These are phyloP conservation scores for Melanerpes aurifrons DNA, from an alignment of 2,113 vertebrate genomes.

Conservation along the genomic window DNA sequence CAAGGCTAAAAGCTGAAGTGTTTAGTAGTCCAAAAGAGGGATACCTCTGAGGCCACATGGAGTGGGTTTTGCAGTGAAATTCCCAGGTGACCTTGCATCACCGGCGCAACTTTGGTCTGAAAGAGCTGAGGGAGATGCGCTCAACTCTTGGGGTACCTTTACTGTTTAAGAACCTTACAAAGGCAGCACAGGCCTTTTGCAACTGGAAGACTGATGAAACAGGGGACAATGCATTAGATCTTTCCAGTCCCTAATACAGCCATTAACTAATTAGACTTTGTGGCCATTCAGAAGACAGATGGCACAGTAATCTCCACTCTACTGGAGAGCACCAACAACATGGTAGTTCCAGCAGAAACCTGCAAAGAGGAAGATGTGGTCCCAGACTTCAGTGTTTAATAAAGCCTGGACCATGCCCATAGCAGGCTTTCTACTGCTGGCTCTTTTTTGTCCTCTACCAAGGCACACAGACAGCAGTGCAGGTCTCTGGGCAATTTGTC, in stretches of 20 bases:
- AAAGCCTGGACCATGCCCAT: background rate
- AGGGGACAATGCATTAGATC: background rate
- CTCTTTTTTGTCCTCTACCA: background rate
- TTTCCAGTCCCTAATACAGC: background rate
- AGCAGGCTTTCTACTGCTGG: background rate
- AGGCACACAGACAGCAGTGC: background rate
- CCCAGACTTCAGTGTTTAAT: background rate
- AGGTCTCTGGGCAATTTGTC: background rate
- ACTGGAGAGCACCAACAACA: background rate
- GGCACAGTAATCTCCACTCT: background rate
- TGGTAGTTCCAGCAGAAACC: background rate
- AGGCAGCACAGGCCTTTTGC: background rate
- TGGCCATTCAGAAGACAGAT: background rate
- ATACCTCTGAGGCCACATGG: background rate
- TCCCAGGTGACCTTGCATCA: background rate
- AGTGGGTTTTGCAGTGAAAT: background rate
- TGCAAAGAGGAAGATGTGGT: background rate
- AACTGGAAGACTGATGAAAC: background rate
- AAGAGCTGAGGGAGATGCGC: background rate
- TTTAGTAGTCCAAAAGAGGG: background rate
- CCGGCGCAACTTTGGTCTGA: background rate
- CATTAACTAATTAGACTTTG: constrained; percentile 30
- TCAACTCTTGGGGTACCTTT: background rate
- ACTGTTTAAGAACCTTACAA: background rate
- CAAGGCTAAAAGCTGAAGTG: background rate